phyloP scores from a whole-genome alignment of 1,140 invertebrate species.

The Drosophila ironensis region DNA sequence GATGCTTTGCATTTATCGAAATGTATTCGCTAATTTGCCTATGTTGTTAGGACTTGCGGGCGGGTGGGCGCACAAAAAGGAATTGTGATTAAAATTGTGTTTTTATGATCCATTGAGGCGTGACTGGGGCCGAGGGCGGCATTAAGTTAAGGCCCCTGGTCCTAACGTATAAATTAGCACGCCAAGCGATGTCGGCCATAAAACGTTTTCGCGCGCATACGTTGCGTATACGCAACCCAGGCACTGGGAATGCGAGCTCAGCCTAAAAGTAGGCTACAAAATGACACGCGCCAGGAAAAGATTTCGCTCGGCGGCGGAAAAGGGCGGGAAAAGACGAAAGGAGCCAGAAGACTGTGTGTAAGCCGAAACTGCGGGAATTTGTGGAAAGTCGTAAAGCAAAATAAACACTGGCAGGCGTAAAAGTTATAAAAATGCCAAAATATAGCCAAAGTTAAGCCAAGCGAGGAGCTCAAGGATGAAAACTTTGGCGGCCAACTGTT shows the following conservation, averaged over 20 bases:
- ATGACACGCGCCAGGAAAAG: conserved; percentile 63
- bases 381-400: conserved; percentile 73
- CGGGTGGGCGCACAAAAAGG: conserved; percentile 40
- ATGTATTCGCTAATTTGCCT: conserved; percentile 32
- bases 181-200: conserved; percentile 51
- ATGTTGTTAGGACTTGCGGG: conserved; percentile 26
- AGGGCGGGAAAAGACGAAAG: neutral
- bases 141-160: conserved; percentile 44
- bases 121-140: conserved; percentile 45
- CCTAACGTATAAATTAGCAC: conserved; percentile 71
- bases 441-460: conserved; percentile 37
- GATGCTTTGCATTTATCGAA: neutral
- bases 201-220: conserved; percentile 63
- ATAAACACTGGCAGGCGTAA: conserved; percentile 75
- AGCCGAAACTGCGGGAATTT: conserved; percentile 48
- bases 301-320: conserved; percentile 3
- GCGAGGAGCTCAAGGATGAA: conserved; percentile 1
- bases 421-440: conserved; percentile 71
- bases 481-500: conserved; percentile 43
- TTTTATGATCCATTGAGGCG: conserved; percentile 68
- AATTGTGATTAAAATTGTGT: conserved; percentile 73
- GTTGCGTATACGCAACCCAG: conserved; percentile 50
- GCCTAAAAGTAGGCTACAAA: conserved; percentile 58
- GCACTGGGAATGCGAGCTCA: conserved; percentile 20
- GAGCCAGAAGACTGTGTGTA: conserved; percentile 6